A percentile compares a stretch with the other conserved stretches of the same genome.
Evolutionary conservation across 2,888 invertebrate species (phyloP).

Genomic region (Choreutis nemorana): DNA sequence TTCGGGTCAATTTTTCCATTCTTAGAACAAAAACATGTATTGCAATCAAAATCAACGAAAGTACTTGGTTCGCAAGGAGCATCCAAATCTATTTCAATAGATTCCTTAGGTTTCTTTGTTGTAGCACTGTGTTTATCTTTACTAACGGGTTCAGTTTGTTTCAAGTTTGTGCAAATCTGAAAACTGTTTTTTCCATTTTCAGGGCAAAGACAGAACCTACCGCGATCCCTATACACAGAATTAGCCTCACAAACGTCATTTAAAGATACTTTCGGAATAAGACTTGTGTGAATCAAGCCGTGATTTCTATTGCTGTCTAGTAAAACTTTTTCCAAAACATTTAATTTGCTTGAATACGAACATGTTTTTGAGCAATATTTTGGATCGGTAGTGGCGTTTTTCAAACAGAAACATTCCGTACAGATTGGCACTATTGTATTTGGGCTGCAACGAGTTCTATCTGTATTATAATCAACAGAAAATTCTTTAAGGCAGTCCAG

Average conservation of each 20-base stretch:
- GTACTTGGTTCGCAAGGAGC: conserved; percentile 38
- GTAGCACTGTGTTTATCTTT: conserved; percentile 8
- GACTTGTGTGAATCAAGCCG: conserved; percentile 20
- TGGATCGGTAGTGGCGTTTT: conserved; percentile 21
- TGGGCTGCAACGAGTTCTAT: conserved; percentile 24
- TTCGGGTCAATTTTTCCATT: conserved; percentile 41
- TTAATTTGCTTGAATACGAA: conserved; percentile 29
- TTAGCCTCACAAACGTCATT: conserved; percentile 28
- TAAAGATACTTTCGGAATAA: conserved; percentile 18
- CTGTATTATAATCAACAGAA: conserved; percentile 18
- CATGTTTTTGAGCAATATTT: conserved; percentile 40
- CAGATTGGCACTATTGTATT: conserved; percentile 43
- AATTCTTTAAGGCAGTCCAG: conserved; percentile 28
- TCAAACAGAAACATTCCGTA: conserved; percentile 40
- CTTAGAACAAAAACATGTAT: conserved; percentile 47
- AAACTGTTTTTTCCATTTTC: conserved; percentile 24
- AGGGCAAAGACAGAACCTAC: conserved; percentile 39
- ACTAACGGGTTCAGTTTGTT: too few relatives aligned
- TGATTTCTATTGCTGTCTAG: conserved; percentile 19
- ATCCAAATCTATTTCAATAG: conserved; percentile 20
- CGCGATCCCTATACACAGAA: conserved; percentile 29
- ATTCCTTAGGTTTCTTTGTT: conserved; percentile 10
- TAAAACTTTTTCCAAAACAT: conserved; percentile 31
- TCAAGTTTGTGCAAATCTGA: conserved; percentile 26
- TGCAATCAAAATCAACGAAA: conserved; percentile 46